Base-by-base conservation (phyloP, 2,113 vertebrate genomes). In the Mesitornis unicolor region DNA sequence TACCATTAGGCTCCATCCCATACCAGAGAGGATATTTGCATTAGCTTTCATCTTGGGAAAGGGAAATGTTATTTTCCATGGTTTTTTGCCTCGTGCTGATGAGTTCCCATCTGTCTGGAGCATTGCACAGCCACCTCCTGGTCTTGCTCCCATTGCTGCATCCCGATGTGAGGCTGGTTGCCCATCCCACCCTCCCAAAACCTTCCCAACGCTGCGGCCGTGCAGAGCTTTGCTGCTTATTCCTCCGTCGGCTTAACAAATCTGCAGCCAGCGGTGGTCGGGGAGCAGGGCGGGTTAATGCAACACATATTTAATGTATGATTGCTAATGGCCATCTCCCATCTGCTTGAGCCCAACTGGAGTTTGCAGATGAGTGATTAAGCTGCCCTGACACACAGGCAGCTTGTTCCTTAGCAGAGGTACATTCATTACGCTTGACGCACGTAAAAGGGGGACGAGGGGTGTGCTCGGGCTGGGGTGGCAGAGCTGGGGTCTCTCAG, bases 271-370 rank as follows among this genome's bases (percentile, higher is more conserved):
- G 76, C 10, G 6, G 50, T 42, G 86, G 90, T 8, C 63, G 4
- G 51, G 92, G 84, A 95, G 87, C 80, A 64, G 87, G 2, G 22
- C 15, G 33, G 92, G 94, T 97, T 97, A 97, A 96, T 77, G 90
- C 89, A 92, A 79, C 90, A 73, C 93, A 97, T 98, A 86, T 97
- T 98, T 98, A 97, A 98, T 98, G 97, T 95, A 97, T 97, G 96
- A 97, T 95, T 38, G 53, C 88, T 95, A 93, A 97, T 90, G 90
- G 97, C 93, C 92, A 59, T 91, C 92, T 94, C 87, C 97, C 97
- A 97, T 97, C 97, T 98, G 97, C 93, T 88, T 12, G 50, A 51
- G 90, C 94, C 96, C 89, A 65, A 91, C 68, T 83, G 94, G 91
- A 96, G 87, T 50, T 91, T 77, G 95, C 86, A 94, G 96, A 92